Base-by-base conservation (phyloP, 2,797 vertebrate species). In the Poecilia gillii region DNA sequence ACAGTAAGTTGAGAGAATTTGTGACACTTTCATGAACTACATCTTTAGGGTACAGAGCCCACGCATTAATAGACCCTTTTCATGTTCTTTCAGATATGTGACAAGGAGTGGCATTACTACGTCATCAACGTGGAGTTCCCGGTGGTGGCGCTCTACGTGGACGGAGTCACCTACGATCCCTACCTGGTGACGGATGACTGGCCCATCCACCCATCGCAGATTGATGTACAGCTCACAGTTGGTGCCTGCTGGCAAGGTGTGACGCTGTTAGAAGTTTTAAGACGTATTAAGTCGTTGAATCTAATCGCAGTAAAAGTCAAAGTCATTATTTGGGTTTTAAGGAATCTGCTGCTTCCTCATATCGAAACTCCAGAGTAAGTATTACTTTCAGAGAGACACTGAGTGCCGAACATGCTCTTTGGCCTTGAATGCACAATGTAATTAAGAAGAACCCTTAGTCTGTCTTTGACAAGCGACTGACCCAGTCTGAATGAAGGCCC, bases 161-260 rank as follows among this genome's bases (percentile, higher is more conserved):
- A 99, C 6, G 98, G 98, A 64, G 95, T 97, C 71, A 98, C 97
- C 0, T 99, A 97, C 1, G 98, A 99, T 84, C 98, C 98, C 7
- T 99, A 99, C 91, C 96, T 99, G 90, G 98, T 99, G 91, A 99
- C 98, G 20, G 99, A 99, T 1, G 98, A 99, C 77, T 99, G 98
- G 98, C 98, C 98, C 59, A 99, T 99, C 89, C 98, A 99, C 91
- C 97, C 98, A 0, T 98, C 98, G 3, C 96, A 99, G 91, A 99
- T 99, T 28, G 97, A 98, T 64, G 97, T 98, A 94, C 98, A 99
- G 93, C 97, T 99, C 66, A 99, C 98, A 0, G 97, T 99, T 0
- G 98, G 98, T 0, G 98, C 98, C 78, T 99, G 98, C 90, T 99
- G 98, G 98, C 98, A 99, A 97, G 98, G 98, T 99, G 98, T 99